Evolutionary conservation across 2,113 vertebrate genomes (phyloP), one percentile per base, ranked within the genome.

Genomic region (Lepisosteus oculatus): DNA sequence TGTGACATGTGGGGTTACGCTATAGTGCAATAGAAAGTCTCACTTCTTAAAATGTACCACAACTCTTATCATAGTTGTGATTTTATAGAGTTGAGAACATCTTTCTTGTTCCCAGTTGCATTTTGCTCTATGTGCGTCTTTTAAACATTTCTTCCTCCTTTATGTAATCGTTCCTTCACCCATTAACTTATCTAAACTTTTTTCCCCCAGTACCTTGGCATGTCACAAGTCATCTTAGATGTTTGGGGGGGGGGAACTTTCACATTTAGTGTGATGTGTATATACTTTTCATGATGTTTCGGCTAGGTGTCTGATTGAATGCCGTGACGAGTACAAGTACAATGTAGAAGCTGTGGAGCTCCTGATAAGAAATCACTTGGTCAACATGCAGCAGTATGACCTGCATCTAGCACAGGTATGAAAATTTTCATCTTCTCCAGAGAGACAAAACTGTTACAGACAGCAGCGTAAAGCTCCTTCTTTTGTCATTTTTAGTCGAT

Each of bases 361-460:
- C 78, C 83, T 99, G 8, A 98, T 99, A 82, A 92, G 95, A 55
- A 97, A 97, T 81, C 96, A 99, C 84, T 93, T 99, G 0, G 97
- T 99, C 43, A 99, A 98, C 77, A 99, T 99, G 97, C 97, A 98
- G 81, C 97, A 99, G 82, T 99, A 99, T 4, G 97, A 99, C 79
- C 88, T 99, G 68, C 97, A 99, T 77, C 85, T 99, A 61, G 97
- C 97, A 73, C 97, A 99, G 97, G 97, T 99, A 91, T 84, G 54
- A 56, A 29, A 43, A 42, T 11, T 13, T 12, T 8, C 8, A 8
- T 42, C 14, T n/a, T 2, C 12, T 61, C 4, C 61, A 17, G 12
- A 8, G 4, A 17, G 51, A 29, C 29, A 29, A 14, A 7, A 14
- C 14, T 65, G 29, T 17, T 45, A 9, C 56, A 55, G 11, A 63